Percentiles rank a stretch among this genome's conserved stretches.
Evolutionary conservation across 2,888 invertebrate genomes (phyloP).

Genomic region (Conops quadrifasciatus): DNA sequence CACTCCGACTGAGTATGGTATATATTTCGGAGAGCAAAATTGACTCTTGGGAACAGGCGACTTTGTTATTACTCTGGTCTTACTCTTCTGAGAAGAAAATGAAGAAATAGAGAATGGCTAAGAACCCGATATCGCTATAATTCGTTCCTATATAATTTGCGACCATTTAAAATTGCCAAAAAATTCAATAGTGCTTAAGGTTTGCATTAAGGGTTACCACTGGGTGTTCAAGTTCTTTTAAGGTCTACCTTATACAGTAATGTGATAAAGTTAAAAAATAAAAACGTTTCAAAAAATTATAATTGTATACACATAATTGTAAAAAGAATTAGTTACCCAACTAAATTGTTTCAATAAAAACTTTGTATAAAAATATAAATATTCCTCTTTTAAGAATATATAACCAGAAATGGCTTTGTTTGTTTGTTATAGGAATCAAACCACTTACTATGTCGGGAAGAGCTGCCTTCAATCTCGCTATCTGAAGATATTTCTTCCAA

Average conservation of each 20-base stretch:
- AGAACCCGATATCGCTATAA: slow-evolving; percentile 55
- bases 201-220: too few relatives aligned
- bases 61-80: slow-evolving; percentile 58
- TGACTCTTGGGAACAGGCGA: slow-evolving; percentile 59
- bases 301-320: background rate
- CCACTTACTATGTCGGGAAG: slow-evolving; percentile 29
- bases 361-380: background rate
- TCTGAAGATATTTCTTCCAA: slow-evolving; percentile 71
- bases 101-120: slow-evolving; percentile 49
- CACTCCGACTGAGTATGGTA: slow-evolving; percentile 54
- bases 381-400: too few relatives aligned
- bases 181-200: slow-evolving; percentile 52
- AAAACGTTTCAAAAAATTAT: slow-evolving; percentile 5
- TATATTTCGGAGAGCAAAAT: slow-evolving; percentile 53
- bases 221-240: too few relatives aligned
- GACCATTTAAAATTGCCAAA: slow-evolving; percentile 51
- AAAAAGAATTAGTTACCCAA: background rate
- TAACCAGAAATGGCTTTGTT: slow-evolving; percentile 10
- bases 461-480: slow-evolving; percentile 57
- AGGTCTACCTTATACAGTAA: too few relatives aligned
- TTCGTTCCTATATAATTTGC: slow-evolving; percentile 58
- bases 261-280: too few relatives aligned
- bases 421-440: background rate
- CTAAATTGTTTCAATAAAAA: slow-evolving; percentile 14
- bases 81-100: slow-evolving; percentile 53